A percentile compares a stretch with the other conserved stretches of the same genome.
These are phyloP conservation scores for Alexandromys oeconomus DNA, from an alignment of 2,797 vertebrate species.

Conservation along the genomic window DNA sequence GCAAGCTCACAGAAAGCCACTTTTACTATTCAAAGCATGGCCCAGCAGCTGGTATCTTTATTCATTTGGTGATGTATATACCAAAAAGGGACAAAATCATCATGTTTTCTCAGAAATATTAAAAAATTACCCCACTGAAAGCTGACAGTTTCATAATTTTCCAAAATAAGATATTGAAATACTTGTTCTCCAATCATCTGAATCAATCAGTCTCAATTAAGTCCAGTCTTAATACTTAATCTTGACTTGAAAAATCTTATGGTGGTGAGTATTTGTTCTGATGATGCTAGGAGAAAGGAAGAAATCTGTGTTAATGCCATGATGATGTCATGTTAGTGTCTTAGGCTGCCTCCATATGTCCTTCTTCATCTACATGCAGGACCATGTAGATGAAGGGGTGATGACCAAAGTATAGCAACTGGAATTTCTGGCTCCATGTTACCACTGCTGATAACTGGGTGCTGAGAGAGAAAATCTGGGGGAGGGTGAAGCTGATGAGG, in stretches of 20 bases:
- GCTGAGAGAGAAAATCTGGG: neutral
- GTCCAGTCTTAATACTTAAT: neutral
- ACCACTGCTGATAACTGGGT: neutral
- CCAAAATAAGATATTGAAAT: neutral
- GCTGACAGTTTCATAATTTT: neutral
- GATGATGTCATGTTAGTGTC: neutral
- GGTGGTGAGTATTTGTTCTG: neutral
- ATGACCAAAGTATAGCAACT: neutral
- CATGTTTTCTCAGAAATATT: neutral
- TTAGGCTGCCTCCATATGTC: neutral
- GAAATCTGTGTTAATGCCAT: neutral
- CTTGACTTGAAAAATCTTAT: neutral
- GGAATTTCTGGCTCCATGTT: neutral
- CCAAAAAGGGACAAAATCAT: neutral
- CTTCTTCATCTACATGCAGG: neutral
- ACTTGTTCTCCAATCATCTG: neutral
- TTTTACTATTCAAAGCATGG: neutral
- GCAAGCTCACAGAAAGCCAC: neutral
- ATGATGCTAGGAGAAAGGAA: neutral
- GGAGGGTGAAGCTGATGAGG: neutral
- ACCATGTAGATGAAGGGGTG: too few relatives aligned
- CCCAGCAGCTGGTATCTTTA: neutral
- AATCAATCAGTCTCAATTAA: neutral
- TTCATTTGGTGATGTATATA: neutral
- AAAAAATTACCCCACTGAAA: rapidly evolving